phyloP scores from a whole-genome alignment of 2,888 invertebrate species.

The Tortricodes alternella region DNA sequence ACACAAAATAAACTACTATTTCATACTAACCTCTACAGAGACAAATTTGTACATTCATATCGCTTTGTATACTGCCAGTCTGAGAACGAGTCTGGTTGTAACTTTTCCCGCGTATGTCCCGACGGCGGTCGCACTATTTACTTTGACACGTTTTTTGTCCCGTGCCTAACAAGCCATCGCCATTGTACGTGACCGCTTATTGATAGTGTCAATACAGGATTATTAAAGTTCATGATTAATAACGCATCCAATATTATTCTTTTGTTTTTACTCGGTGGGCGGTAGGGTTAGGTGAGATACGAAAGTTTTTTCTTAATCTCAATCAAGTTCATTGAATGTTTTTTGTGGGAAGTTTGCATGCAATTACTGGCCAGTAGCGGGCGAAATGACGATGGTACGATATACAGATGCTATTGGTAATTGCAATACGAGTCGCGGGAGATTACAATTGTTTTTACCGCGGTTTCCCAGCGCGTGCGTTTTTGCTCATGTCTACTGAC shows the following conservation, averaged over 20 bases:
- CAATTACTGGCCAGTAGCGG: conserved; percentile 19
- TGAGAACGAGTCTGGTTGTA: conserved; percentile 18
- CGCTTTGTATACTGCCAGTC: conserved; percentile 31
- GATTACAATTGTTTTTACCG: conserved; percentile 43
- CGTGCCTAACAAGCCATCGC: conserved; percentile 67
- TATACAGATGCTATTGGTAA: conserved; percentile 34
- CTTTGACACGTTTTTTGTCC: conserved; percentile 74
- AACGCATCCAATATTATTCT: conserved; percentile 44
- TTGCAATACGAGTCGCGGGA: conserved; percentile 38
- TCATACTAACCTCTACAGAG: conserved; percentile 34
- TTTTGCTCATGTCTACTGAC: conserved; percentile 43
- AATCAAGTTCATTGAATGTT: background rate
- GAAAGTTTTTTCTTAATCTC: conserved; percentile 34
- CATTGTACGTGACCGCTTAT: conserved; percentile 64
- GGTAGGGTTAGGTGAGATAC: conserved; percentile 34
- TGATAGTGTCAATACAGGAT: conserved; percentile 74
- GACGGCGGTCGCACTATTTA: conserved; percentile 59
- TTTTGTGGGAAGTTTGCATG: background rate
- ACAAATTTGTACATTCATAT: conserved; percentile 31
- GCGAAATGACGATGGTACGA: conserved; percentile 17
- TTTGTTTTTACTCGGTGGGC: conserved; percentile 39
- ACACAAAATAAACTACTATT: conserved; percentile 30
- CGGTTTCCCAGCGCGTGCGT: conserved; percentile 54
- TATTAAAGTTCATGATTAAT: conserved; percentile 64
- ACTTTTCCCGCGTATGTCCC: conserved; percentile 52